Base-by-base conservation (phyloP, 2,113 vertebrate genomes). In the Syrmaticus mikado region DNA sequence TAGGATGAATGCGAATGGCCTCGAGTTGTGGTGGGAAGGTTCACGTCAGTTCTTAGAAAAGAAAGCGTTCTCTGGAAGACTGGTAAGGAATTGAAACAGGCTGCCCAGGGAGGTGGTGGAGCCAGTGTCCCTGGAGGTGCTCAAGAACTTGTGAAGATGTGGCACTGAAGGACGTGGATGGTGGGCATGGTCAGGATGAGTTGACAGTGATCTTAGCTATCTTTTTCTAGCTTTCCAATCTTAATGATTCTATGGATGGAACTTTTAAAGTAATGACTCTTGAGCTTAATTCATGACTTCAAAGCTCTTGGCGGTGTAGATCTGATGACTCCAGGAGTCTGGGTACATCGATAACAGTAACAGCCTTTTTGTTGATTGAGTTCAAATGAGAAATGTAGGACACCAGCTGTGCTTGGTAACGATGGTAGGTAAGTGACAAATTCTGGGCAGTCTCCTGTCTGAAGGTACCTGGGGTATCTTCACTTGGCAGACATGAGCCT, bases 211-310 rank as follows among this genome's bases (percentile, higher is more conserved):
- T 25, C 48, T 50, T 50, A 50, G 24, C 24, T 12, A 25, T 50
- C 24, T 25, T 50, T 25, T 50, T 50, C 48, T 12, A 50, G 13
- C 24, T 50, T 50, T 50, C 48, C 24, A 5, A 50, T 50, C 48
- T 25, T 50, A 95, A 91, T 95, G 92, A 87, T 89, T 79, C 89
- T 52, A 53, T 80, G 79, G 89, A 67, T 89, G 91, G 52, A 93
- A 89, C 76, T 94, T 90, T 93, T 92, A 82, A 77, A 96, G 91
- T 93, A 94, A 94, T 90, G 82, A 87, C 85, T 89, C 46, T 90
- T 46, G 75, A 87, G 75, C 20, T 91, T 92, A 93, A 87, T 91
- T 95, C 87, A 92, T 68, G 84, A 83, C 46, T 95, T 93, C 46
- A 67, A 87, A 82, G 71, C 72, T 93, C 68, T 93, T 92, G 67